phyloP scores from a whole-genome alignment of 2,113 vertebrate genomes.

The Sinocyclocheilus anophthalmus region DNA sequence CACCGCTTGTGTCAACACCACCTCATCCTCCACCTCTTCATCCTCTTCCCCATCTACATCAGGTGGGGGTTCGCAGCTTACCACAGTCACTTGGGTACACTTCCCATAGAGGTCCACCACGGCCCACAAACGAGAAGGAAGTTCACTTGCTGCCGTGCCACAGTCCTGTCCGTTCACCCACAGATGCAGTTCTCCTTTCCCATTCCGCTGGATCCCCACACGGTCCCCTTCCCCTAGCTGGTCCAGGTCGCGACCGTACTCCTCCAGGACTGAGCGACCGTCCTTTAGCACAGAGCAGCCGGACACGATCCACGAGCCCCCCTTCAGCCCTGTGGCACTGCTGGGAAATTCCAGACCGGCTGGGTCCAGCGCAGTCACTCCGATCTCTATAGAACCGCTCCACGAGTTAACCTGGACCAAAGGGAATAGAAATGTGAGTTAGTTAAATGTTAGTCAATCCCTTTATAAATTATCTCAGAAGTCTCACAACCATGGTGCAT shows the following conservation, averaged over 20 bases:
- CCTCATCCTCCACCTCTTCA: constrained; percentile 64
- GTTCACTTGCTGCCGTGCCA: constrained; percentile 80
- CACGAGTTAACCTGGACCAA: constrained; percentile 86
- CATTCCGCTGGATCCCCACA: constrained; percentile 86
- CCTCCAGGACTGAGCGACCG: constrained; percentile 88
- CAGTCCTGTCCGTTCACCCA: constrained; percentile 94
- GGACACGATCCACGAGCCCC: constrained; percentile 91
- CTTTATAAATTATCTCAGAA: not conserved
- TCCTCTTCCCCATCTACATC: constrained; percentile 55
- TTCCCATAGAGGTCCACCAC: constrained; percentile 93
- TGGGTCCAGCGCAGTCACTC: constrained; percentile 87
- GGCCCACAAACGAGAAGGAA: constrained; percentile 86
- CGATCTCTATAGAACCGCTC: constrained; percentile 93
- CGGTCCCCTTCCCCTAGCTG: constrained; percentile 88
- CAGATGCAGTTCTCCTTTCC: constrained; percentile 84
- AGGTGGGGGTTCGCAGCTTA: constrained; percentile 79
- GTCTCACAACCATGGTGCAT: not conserved
- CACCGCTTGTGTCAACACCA: constrained; percentile 43
- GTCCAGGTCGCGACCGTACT: constrained; percentile 90
- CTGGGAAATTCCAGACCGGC: constrained; percentile 86
- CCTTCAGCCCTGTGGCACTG: constrained; percentile 90
- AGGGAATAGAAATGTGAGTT: not conserved
- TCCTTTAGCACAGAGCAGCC: constrained; percentile 90
- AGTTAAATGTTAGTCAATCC: no score
- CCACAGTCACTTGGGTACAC: constrained; percentile 90